Base-by-base conservation (phyloP, 2,797 vertebrate genomes). In the Channa striata region DNA sequence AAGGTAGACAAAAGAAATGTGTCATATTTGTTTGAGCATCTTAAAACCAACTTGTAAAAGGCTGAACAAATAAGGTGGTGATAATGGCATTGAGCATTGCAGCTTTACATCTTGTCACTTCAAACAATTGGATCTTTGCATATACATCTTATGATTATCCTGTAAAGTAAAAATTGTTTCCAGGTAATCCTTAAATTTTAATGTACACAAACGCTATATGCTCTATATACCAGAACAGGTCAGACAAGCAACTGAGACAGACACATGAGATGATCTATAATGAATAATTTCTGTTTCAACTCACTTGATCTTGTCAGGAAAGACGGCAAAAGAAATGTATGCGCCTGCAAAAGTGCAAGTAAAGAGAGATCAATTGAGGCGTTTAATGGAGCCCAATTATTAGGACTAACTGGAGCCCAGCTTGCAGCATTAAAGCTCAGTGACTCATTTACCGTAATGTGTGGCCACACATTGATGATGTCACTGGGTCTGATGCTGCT, bases 401-500 rank as follows among this genome's bases (percentile, higher is more conserved):
- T 37, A 12, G 36, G 11, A 40, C 8, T 1, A 12, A 19, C 19
- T 39, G 51, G 13, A 51, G n/a, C 17, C 21, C 13, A 44, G 19
- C 56, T 46, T 40, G 47, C 19, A 25, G 8, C 11, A 5, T 40
- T 17, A 6, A 20, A 46, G 37, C 11, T 16, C 8, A 0, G 3
- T 39, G 19, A 43, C 2, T 3, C 6, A 12, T 50, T 62, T 20
- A 36, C 9, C 0, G 1, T 33, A 17, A 13, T 49, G 12, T 39
- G 17, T 1, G 21, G 40, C 50, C 48, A 11, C 19, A 4, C 14
- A 4, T 21, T 21, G 11, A 43, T 81, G 61, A 79, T 49, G 66
- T 81, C 68, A 84, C n/a, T 1, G 8, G n/a, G 10, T 11, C 34
- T 17, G 21, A 65, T 49, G 25, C 17, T 46, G 11, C 3, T 16